Base-by-base conservation (phyloP, 2,888 invertebrate species). In the Napeogenes inachia region DNA sequence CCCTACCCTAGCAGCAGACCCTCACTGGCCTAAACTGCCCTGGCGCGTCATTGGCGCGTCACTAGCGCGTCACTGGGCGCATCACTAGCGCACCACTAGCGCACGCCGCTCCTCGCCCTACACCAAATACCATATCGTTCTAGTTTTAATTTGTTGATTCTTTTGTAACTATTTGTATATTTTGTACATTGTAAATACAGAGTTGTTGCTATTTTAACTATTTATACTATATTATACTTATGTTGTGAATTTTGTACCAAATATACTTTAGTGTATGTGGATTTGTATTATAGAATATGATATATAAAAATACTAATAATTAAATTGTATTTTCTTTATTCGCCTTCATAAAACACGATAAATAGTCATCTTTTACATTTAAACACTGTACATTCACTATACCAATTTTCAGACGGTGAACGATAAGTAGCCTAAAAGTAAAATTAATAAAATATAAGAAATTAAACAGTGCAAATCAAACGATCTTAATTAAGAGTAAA, bases 1-100 rank as follows among this genome's bases (percentile, higher is more conserved):
- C 95, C 75, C 92, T 96, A 78, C 95, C 95, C 72, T 95, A 70
- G 91, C 92, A 66, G 54, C 38, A 8, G 42, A 42, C 64, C 63
- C 32, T 35, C 75, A 8, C 21, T n/a, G 35, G 13, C 46, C 21
- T 21, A 21, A 21, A 21, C 21, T 21, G 1, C 21, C 21, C 38
- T 42, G 12, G 42, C 12, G 42, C 42, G 42, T 42, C 42, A 42
- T 10, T 10, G 42, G 42, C 42, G 42, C 42, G 42, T 42, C 35
- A 35, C 35, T 35, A 6, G 35, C 79, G 21, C 56, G 35, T 81
- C 73, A 57, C 91, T 91, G 45, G 32, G 13, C 55, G 70, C 91
- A 92, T 56, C 92, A 93, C 1, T 21, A 21, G 93, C 35, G 42
- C 8, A 35, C 6, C 45, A 50, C 42, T 63, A 56, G 56, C 50